Evolutionary conservation across 2,888 invertebrate species (phyloP).

Genomic region (Spodoptera exigua): DNA sequence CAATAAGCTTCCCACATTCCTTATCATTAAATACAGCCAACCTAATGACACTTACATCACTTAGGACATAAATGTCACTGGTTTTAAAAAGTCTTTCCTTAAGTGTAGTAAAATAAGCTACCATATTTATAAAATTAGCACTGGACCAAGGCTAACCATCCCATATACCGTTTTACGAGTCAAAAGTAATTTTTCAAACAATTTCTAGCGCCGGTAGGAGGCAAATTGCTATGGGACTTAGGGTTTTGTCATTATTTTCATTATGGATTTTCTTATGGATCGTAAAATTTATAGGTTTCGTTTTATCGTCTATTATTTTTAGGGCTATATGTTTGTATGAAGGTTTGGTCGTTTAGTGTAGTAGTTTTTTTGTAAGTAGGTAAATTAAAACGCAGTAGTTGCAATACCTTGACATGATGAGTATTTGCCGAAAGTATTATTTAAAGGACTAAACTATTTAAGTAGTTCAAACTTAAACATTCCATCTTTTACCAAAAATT

Average conservation of each 20-base stretch:
- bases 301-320: constrained; percentile 36
- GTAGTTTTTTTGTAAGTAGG: not conserved
- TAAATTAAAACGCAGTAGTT: not conserved
- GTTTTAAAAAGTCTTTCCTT: constrained; percentile 46
- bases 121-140: constrained; percentile 32
- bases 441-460: too few relatives aligned
- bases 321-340: constrained; percentile 2
- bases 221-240: constrained; percentile 21
- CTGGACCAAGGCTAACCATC: constrained; percentile 6
- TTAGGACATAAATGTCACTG: constrained; percentile 37
- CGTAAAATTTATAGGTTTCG: constrained; percentile 45
- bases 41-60: constrained; percentile 31
- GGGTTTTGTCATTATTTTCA: constrained; percentile 42
- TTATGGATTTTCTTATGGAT: constrained; percentile 33
- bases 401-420: too few relatives aligned
- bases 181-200: constrained; percentile 34
- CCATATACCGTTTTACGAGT: constrained; percentile 36
- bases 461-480: too few relatives aligned
- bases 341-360: constrained; percentile 1
- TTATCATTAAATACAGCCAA: constrained; percentile 9
- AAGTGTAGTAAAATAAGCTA: constrained; percentile 30
- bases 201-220: constrained; percentile 27
- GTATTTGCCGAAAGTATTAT: too few relatives aligned
- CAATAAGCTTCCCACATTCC: not conserved
- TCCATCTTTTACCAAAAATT: too few relatives aligned